Conservation (phyloP, 2,797 vertebrate species). For the Sebastes goodei region DNA sequence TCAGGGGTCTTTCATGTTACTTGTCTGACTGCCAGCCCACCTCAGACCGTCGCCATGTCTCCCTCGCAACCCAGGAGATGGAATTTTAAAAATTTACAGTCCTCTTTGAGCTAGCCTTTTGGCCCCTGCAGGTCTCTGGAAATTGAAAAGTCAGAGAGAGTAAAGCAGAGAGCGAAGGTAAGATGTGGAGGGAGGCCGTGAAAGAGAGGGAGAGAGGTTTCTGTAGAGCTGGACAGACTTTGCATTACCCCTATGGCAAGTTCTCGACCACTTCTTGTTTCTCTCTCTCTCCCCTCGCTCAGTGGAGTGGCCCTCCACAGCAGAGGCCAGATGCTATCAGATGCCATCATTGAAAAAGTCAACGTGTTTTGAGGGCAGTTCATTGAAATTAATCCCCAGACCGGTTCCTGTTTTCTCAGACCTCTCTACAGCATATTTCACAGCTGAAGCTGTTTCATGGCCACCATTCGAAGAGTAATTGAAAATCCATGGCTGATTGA, state of each 20-base stretch:
- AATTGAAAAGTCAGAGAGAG: conserved; percentile 76
- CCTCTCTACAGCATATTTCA: conserved; percentile 56
- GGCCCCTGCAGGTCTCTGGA: conserved; percentile 70
- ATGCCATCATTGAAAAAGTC: conserved; percentile 47
- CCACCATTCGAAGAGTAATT: conserved; percentile 68
- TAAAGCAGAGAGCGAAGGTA: conserved; percentile 45
- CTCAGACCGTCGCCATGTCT: conserved; percentile 64
- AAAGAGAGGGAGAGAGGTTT: conserved; percentile 44
- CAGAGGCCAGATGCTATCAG: conserved; percentile 49
- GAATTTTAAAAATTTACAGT: conserved; percentile 80
- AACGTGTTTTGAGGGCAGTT: conserved; percentile 43
- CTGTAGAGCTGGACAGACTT: conserved; percentile 45
- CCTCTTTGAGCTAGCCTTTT: conserved; percentile 65
- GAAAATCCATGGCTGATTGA: conserved; percentile 81
- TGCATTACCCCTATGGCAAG: conserved; percentile 48
- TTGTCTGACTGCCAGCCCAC: conserved; percentile 55
- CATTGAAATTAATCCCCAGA: conserved; percentile 59
- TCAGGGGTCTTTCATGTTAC: conserved; percentile 57
- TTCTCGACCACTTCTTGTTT: conserved; percentile 26
- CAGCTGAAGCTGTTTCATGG: conserved; percentile 58
- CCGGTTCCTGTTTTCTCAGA: conserved; percentile 44
- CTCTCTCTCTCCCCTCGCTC: not conserved
- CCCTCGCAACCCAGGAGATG: conserved; percentile 67
- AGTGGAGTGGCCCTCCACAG: conserved; percentile 18
- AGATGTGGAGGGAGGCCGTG: conserved; percentile 45